Evolutionary conservation across 1,140 invertebrate genomes (phyloP), one percentile per base, ranked within the genome.

Genomic region (Littorina saxatilis): DNA sequence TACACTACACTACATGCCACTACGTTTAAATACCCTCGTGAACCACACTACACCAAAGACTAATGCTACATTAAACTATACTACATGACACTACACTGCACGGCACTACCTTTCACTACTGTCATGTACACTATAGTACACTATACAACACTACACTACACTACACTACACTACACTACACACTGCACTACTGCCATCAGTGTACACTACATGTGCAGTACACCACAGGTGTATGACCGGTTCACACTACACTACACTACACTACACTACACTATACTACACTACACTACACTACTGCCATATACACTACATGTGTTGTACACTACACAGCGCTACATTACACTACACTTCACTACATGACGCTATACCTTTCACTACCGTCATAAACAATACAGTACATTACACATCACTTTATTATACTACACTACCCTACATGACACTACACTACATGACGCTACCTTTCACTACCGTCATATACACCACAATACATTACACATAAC

Each of bases 321-420:
- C 82, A 81, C 73, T 86, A 84, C 70, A 81, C 79, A 81, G 82
- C 82, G 84, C 76, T 81, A 86, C 75, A 86, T 68, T 70, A 86
- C 79, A 86, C 81, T 77, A 85, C 82, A 86, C 79, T 75, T 83
- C 83, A 86, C 79, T 50, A 52, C 47, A 37, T 43, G 32, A 72
- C 35, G 52, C 68, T 63, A 55, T 68, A 52, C 81, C 61, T 72
- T 80, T 70, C 81, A 70, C 61, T 68, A 77, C 82, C 72, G 68
- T 75, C 80, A 78, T 74, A 81, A 77, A 78, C 82, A 52, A 79
- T 83, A 39, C 63, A 17, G 39, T 32, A 74, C 80, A 80, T 78
- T 43, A 40, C 79, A 83, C 81, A 43, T 47, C 76, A 83, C 81
- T 52, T 68, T 82, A 70, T 61, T 50, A 55, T 80, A 66, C 79